Evolutionary conservation across 2,797 vertebrate species (phyloP), one percentile per base, ranked within the genome.

Genomic region (Dicrostonyx torquatus): DNA sequence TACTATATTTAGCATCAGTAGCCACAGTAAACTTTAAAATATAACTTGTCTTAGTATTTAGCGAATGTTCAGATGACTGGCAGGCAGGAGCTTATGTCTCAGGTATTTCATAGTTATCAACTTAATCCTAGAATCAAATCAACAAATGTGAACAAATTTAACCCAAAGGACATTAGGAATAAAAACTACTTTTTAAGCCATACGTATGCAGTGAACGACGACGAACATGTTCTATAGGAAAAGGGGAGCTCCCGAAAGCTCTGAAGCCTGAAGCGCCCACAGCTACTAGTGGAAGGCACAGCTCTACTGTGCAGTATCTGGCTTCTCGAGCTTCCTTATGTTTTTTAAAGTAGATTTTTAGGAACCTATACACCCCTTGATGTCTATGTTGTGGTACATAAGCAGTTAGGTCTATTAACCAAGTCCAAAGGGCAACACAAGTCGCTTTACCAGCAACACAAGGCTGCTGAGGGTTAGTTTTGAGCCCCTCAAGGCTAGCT

Each of bases 111-210:
- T 43, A 78, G 91, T 37, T 40, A 82, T 91, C 60, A 89, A 24
- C 48, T 53, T 68, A 64, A 84, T 84, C 62, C 66, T 31, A 72
- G 60, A 87, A 82, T 75, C 89, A 94, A 70, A 50, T 64, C 70
- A 96, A 73, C 58, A 77, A 94, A 62, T n/a, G 58, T 70, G 14
- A 87, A 64, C 29, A 89, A 76, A 94, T 4, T 29, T 48, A 7
- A 90, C 34, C 50, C 68, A 68, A 48, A 89, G 48, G 20, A 55
- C 14, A 62, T 87, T 66, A 92, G 37, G 31, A 95, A 94, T 18
- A 80, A 79, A 87, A 92, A 87, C 4, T 8, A 91, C 10, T 82
- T 60, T 91, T 76, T 29, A 85, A 89, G 78, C 3, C 31, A 18
- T 11, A 31, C 20, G 22, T 89, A 45, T 84, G 8, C 45, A 85